Evolutionary conservation across 2,888 invertebrate genomes (phyloP).

Genomic region (Hydraecia micacea): DNA sequence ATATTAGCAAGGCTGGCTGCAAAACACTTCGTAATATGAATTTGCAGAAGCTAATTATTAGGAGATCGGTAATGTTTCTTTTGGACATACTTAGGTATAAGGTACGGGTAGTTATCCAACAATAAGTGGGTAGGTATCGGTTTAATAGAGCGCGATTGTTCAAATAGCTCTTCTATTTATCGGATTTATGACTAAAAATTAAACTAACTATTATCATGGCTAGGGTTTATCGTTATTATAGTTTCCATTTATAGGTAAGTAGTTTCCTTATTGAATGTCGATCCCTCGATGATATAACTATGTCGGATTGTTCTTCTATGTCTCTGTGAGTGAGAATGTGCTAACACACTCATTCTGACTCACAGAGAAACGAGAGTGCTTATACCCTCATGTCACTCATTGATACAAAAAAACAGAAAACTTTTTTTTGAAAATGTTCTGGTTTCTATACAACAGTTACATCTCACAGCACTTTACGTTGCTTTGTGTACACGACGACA

Average conservation of each 20-base stretch:
- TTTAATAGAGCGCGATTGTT: background rate
- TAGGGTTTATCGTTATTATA: too few relatives aligned
- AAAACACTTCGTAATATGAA: slow-evolving; percentile 36
- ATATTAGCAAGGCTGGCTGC: slow-evolving; percentile 38
- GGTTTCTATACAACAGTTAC: background rate
- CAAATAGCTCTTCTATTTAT: too few relatives aligned
- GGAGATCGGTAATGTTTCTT: background rate
- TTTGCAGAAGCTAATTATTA: slow-evolving; percentile 19
- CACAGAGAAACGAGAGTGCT: background rate
- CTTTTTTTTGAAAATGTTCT: background rate
- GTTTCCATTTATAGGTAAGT: too few relatives aligned
- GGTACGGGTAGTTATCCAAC: background rate
- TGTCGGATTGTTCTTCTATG: background rate
- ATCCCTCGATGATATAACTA: background rate
- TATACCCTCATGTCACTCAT: background rate
- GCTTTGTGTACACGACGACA: too few relatives aligned
- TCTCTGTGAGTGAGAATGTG: background rate
- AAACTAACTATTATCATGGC: too few relatives aligned
- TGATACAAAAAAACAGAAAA: too few relatives aligned
- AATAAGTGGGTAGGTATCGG: background rate
- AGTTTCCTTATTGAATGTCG: background rate
- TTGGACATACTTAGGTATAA: background rate
- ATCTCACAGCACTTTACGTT: too few relatives aligned
- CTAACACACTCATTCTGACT: too few relatives aligned
- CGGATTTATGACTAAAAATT: background rate